Evolutionary conservation across 2,113 vertebrate genomes (phyloP).

Genomic region (Peromyscus leucopus): DNA sequence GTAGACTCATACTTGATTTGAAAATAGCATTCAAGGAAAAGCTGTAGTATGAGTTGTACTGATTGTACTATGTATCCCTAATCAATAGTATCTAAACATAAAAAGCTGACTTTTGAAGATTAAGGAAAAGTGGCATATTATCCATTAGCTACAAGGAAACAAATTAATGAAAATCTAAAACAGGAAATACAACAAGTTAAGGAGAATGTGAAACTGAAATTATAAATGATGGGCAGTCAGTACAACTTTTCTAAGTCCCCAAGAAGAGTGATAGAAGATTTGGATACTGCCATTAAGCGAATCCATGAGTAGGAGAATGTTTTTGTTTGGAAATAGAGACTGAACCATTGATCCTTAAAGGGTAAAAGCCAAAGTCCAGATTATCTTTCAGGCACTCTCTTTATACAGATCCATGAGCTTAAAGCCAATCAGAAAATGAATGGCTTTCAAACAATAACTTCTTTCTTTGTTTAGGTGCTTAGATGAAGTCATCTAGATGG

Average conservation of each 20-base stretch:
- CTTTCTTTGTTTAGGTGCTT: background rate
- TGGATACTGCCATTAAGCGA: background rate
- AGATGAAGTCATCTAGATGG: background rate
- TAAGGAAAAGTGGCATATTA: background rate
- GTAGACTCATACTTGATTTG: background rate
- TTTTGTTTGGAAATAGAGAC: background rate
- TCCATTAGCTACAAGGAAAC: background rate
- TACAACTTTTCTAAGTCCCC: background rate
- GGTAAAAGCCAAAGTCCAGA: no score
- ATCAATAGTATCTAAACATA: constrained; percentile 26
- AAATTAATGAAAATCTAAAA: background rate
- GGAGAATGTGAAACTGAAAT: background rate
- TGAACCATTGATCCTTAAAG: background rate
- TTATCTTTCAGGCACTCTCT: background rate
- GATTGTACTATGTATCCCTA: background rate
- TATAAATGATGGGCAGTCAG: background rate
- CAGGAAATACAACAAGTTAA: background rate
- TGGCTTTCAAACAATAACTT: background rate
- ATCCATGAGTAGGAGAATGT: background rate
- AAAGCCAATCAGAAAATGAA: background rate
- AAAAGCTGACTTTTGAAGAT: background rate
- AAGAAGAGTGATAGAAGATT: background rate
- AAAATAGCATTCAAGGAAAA: background rate
- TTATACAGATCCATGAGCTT: no score
- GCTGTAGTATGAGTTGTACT: background rate